These are phyloP conservation scores for Cassiopea xamachana DNA, from an alignment of 30 jellyfish, hydroid and myxozoan genomes.

Conservation along the genomic window DNA sequence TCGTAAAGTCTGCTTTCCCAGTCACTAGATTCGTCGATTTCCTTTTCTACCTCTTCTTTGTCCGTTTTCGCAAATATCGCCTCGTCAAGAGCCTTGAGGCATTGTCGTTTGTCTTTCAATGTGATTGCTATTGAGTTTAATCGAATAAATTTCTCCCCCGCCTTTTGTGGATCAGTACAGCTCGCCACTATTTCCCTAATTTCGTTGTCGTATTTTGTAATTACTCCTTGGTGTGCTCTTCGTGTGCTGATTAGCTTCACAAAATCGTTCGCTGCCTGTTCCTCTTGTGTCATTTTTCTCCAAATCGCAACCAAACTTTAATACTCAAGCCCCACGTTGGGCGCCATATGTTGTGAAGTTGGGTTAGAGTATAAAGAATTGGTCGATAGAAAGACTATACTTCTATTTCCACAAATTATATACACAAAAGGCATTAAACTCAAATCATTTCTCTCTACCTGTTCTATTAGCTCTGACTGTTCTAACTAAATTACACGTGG, in stretches of 20 bases:
- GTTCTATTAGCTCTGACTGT: too few species aligned
- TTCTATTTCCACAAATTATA: background rate
- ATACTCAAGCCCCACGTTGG: background rate
- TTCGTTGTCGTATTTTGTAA: background rate
- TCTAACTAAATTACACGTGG: too few species aligned
- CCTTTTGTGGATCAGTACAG: background rate
- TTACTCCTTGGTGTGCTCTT: background rate
- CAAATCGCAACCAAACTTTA: background rate
- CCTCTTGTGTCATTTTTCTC: background rate
- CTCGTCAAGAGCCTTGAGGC: background rate
- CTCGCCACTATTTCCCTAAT: background rate
- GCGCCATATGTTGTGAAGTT: background rate
- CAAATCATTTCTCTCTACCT: too few species aligned
- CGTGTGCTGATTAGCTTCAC: background rate
- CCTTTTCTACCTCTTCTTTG: background rate
- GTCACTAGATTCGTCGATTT: background rate
- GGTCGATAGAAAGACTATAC: background rate
- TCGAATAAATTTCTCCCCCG: background rate
- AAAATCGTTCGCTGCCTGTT: background rate
- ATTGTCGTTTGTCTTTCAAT: background rate
- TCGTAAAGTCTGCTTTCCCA: background rate
- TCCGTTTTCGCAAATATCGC: background rate
- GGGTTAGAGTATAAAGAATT: background rate
- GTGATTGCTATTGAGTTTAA: background rate
- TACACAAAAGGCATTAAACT: background rate